Evolutionary conservation across 2,797 vertebrate genomes (phyloP), one percentile per base, ranked within the genome.

Genomic region (Acrossocheilus wenchowensis): DNA sequence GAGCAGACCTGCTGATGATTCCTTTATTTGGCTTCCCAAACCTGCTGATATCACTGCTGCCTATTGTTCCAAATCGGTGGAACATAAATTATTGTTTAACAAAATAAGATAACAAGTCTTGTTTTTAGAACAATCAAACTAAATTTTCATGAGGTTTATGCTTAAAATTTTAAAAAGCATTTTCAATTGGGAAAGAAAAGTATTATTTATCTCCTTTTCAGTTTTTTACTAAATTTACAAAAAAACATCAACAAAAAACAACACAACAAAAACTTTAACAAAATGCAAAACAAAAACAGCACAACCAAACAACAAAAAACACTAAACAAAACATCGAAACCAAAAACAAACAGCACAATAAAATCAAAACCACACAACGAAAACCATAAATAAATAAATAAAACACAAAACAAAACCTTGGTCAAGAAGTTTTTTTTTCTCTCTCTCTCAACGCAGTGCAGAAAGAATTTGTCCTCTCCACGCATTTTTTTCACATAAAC

Each of bases 11-110:
- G 62, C 62, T 12, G 39, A 75, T 74, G 45, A 50, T 64, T 36
- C 71, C 21, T 73, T 48, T 39, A 60, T 75, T 83, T 83, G 69
- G 54, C 15, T 48, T 74, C 54, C 19, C 41, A 45, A 74, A 75
- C 19, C 10, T 75, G n/a, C 57, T 64, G 45, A 77, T 14, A 84
- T 15, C n/a, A 45, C 26, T 21, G 41, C 19, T 73, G 41, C 43
- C 52, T n/a, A 30, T 64, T 30, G 5, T 12, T 30, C n/a, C 11
- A 64, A 64, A 64, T n/a, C n/a, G 2, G n/a, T 30, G n/a, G 12
- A 26, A 12, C n/a, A 62, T 26, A n/a, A 26, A 26, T 26, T 62
- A 62, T 26, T 26, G 57, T 62, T 62, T 62, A 62, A 62, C 9
- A 12, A 26, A 6, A 62, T 26, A n/a, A 57, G 9, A 60, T n/a